A percentile compares a stretch with the other conserved stretches of the same genome.
phyloP scores from a whole-genome alignment of 1,140 invertebrate genomes.

The Hirudo medicinalis region DNA sequence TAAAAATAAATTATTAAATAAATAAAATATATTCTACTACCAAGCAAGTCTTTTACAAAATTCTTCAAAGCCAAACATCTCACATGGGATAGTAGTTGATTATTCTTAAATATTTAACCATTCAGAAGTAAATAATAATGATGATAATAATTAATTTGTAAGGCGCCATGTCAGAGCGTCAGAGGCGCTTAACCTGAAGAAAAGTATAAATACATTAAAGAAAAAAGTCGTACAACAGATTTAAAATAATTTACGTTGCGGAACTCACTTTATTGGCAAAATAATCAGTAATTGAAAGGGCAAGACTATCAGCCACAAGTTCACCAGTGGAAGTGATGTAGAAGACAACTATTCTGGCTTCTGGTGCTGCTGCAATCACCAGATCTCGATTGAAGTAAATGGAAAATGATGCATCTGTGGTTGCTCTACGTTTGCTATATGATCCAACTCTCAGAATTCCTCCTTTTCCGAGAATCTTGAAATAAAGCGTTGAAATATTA shows the following conservation, averaged over 20 bases:
- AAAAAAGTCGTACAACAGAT: too few species aligned
- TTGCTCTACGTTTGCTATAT: neutral
- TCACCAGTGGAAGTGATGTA: constrained; percentile 57
- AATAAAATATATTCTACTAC: too few species aligned
- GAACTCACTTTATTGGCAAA: constrained; percentile 10
- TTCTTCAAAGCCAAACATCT: too few species aligned
- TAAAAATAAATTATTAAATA: too few species aligned
- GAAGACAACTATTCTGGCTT: constrained; percentile 63
- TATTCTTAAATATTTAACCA: too few species aligned
- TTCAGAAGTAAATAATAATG: too few species aligned
- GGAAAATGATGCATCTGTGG: neutral
- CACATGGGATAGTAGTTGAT: too few species aligned
- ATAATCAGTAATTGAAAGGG: constrained; percentile 10
- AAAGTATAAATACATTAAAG: too few species aligned
- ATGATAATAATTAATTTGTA: too few species aligned
- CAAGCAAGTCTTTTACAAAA: too few species aligned
- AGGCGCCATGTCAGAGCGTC: too few species aligned
- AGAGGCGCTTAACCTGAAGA: too few species aligned
- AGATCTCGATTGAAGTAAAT: neutral
- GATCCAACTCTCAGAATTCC: neutral
- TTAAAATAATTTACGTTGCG: neutral
- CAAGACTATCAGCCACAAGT: constrained; percentile 64
- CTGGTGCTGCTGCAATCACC: constrained; percentile 63
- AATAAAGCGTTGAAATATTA: neutral
- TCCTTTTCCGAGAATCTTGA: constrained; percentile 11